Conservation (phyloP, 2,888 invertebrate genomes). For the Spilarctia lutea region DNA sequence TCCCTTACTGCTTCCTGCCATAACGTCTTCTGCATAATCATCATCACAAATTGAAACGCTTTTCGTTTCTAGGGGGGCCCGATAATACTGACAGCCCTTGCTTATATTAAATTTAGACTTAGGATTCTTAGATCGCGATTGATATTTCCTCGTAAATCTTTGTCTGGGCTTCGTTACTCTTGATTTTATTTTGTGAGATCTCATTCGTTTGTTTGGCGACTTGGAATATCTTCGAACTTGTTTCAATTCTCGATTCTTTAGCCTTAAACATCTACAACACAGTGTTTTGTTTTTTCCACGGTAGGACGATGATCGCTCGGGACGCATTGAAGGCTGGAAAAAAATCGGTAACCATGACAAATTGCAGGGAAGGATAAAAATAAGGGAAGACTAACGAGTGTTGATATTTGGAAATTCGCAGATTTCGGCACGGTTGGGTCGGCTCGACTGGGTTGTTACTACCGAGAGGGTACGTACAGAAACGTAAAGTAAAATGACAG, state of each 20-base stretch:
- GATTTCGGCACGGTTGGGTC: no score
- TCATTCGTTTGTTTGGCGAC: not conserved
- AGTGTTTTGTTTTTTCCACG: not conserved
- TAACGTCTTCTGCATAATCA: slow-evolving; percentile 7
- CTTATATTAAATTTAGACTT: slow-evolving; percentile 17
- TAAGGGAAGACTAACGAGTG: no score
- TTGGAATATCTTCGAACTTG: not conserved
- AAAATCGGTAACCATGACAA: not conserved
- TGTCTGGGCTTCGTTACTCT: slow-evolving; percentile 11
- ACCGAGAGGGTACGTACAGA: no score
- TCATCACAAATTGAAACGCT: slow-evolving; percentile 19
- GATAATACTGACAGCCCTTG: slow-evolving; percentile 37
- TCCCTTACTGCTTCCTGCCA: not conserved
- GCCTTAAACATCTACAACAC: slow-evolving; percentile 6
- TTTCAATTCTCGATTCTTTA: slow-evolving; percentile 6
- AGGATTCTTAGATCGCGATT: not conserved
- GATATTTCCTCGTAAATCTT: not conserved
- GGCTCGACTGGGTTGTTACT: no score
- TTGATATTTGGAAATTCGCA: no score
- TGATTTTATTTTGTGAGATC: not conserved
- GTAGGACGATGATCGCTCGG: not conserved
- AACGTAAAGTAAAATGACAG: no score
- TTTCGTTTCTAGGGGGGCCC: slow-evolving; percentile 9
- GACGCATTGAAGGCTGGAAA: slow-evolving; percentile 10
- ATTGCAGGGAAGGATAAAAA: no score